Evolutionary conservation across 2,797 vertebrate genomes (phyloP), one percentile per base, ranked within the genome.

Genomic region (Limnodromus scolopaceus): DNA sequence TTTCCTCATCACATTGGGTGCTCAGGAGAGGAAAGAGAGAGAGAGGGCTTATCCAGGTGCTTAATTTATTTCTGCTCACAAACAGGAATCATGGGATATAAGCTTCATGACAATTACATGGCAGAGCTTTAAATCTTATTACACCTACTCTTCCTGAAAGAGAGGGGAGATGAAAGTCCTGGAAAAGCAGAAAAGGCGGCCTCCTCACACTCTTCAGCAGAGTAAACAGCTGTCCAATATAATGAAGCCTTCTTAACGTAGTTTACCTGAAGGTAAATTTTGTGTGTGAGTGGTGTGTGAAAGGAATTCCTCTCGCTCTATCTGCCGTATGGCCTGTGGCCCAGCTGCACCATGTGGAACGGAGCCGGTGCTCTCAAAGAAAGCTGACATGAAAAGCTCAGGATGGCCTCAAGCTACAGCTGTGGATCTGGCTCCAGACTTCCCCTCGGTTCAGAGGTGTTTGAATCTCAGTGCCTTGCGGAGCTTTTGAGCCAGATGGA

Each of bases 1-100:
- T 96, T 98, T 94, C 98, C 96, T 98, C 97, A 97, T 95, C 85
- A 66, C 68, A 65, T 66, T 94, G 92, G 84, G 90, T 91, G 93
- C 92, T 81, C 16, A 2, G 72, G 75, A 92, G 61, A 92, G 64
- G 81, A 43, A 48, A 48, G 60, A 46, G 74, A 93, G 84, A 87
- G 90, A 93, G 82, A 53, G 72, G 57, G 49, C 72, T 94, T 72
- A 79, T 87, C 88, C 75, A 89, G 65, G 91, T 89, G 77, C 84
- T 93, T 79, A 60, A 74, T 92, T 97, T 97, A 97, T 96, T 96
- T 97, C 93, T 96, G 58, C 72, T 96, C 96, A 94, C 86, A 94
- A 96, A 96, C 92, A 85, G 92, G 87, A 96, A 96, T 80, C 77
- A 84, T 53, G 58, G 85, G 81, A 84, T 91, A 89, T 55, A 89